Evolutionary conservation across 2,113 vertebrate species (phyloP).

Genomic region (Python bivittatus): DNA sequence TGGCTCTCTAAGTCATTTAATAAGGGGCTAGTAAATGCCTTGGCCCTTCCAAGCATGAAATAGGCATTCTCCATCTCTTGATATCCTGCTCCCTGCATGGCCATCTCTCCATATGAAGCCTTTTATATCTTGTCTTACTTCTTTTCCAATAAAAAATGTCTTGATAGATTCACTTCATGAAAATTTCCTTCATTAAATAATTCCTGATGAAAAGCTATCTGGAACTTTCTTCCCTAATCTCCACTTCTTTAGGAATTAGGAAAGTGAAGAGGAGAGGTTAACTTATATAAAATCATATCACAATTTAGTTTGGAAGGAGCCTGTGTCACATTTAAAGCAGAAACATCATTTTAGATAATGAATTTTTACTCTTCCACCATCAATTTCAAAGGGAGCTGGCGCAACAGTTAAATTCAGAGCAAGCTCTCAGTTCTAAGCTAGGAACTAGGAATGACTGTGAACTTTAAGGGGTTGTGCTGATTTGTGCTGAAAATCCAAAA

Average conservation of each 20-base stretch:
- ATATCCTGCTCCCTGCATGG: conserved; percentile 60
- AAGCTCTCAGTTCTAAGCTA: neutral
- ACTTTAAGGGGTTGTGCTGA: neutral
- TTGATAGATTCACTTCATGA: conserved; percentile 38
- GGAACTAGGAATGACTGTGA: neutral
- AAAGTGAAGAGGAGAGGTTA: neutral
- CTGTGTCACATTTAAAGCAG: neutral
- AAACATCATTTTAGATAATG: neutral
- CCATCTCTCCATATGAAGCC: conserved; percentile 60
- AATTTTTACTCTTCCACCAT: neutral
- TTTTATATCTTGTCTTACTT: conserved; percentile 51
- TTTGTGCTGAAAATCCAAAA: neutral
- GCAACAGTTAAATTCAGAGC: neutral
- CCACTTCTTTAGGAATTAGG: neutral
- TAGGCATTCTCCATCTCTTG: conserved; percentile 60
- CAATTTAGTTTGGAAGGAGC: neutral
- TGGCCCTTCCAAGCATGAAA: conserved; percentile 64
- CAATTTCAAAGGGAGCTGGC: neutral
- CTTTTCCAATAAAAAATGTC: conserved; percentile 18
- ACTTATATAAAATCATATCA: neutral
- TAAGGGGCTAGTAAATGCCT: conserved; percentile 61
- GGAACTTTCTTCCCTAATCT: conserved; percentile 28
- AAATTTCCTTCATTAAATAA: conserved; percentile 35
- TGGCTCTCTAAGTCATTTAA: conserved; percentile 25
- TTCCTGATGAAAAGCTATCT: neutral